These are phyloP conservation scores for Syrphus vitripennis DNA, from an alignment of 2,888 invertebrate genomes.

Conservation along the genomic window DNA sequence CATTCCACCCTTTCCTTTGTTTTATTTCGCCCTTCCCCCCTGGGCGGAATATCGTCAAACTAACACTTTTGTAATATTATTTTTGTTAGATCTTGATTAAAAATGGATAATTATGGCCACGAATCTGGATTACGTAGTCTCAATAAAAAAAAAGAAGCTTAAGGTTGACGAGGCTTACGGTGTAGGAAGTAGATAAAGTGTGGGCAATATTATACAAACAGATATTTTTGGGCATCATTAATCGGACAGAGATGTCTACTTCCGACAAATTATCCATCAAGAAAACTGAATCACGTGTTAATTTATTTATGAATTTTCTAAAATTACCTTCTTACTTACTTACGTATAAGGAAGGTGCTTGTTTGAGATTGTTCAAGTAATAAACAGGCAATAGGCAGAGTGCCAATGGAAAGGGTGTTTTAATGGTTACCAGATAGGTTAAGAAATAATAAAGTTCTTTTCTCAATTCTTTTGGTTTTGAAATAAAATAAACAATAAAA, in stretches of 20 bases:
- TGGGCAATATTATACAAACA: slow-evolving; percentile 39
- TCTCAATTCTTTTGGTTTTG: background rate
- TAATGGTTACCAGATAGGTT: background rate
- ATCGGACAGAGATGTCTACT: slow-evolving; percentile 53
- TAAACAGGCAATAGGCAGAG: slow-evolving; percentile 36
- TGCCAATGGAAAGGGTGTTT: background rate
- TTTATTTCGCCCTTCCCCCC: background rate
- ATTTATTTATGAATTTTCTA: slow-evolving; percentile 65
- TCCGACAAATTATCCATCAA: slow-evolving; percentile 67
- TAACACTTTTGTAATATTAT: slow-evolving; percentile 60
- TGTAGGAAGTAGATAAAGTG: background rate
- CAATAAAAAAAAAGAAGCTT: background rate
- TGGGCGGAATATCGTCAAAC: slow-evolving; percentile 42
- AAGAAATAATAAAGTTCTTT: too few species aligned
- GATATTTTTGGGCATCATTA: slow-evolving; percentile 54
- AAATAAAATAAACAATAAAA: background rate
- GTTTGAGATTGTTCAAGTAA: background rate
- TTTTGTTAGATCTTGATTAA: slow-evolving; percentile 42
- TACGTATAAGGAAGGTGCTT: background rate
- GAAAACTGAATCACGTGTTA: slow-evolving; percentile 66
- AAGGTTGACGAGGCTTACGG: background rate
- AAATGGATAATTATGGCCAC: slow-evolving; percentile 52
- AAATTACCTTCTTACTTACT: slow-evolving; percentile 50
- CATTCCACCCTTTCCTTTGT: background rate
- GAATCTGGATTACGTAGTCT: background rate